Evolutionary conservation across 2,888 invertebrate genomes (phyloP).

Genomic region (Xestoiulus laeticollis): DNA sequence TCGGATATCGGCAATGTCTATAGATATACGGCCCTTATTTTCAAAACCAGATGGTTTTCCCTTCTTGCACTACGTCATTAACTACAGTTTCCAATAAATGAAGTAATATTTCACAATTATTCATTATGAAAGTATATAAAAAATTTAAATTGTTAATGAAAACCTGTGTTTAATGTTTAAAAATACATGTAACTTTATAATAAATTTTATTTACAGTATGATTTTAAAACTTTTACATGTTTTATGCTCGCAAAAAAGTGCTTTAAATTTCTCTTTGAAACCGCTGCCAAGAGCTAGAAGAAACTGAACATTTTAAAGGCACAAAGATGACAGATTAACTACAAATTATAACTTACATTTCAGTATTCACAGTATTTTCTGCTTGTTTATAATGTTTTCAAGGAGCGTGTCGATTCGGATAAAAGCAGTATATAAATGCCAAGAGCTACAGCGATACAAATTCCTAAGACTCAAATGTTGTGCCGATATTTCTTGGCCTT

Average conservation of each 20-base stretch:
- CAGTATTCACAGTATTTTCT: not conserved
- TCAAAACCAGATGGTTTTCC: not conserved
- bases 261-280: no score
- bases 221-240: not conserved
- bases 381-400: no score
- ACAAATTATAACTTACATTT: not conserved
- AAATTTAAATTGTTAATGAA: not conserved
- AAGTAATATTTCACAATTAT: not conserved
- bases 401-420: no score
- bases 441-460: no score
- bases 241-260: no score
- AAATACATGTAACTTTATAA: not conserved
- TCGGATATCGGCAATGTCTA: no score
- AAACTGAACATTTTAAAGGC: not conserved
- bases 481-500: no score
- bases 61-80: no score
- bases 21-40: not conserved
- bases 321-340: not conserved
- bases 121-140: not conserved
- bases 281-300: not conserved
- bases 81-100: not conserved
- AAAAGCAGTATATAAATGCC: no score
- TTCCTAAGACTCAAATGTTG: no score
- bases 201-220: no score
- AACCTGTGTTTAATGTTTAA: no score